Evolutionary conservation across 2,797 vertebrate species (phyloP).

Genomic region (Anisognathus igniventris): DNA sequence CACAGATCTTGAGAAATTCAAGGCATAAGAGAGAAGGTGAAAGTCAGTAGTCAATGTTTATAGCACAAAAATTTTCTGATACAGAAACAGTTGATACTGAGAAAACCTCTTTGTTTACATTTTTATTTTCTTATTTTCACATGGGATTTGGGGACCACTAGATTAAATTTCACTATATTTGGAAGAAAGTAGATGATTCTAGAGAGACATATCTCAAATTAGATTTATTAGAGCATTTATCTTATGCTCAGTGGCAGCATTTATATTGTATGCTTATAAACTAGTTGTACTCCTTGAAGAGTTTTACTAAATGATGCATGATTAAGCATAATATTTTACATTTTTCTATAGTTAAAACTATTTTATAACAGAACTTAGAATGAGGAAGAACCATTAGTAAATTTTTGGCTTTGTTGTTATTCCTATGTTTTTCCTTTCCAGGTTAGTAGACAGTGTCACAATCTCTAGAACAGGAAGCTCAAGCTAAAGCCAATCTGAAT

Average conservation of each 20-base stretch:
- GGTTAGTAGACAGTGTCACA: background rate
- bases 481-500: background rate
- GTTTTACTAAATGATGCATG: background rate
- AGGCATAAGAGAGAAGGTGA: background rate
- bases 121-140: background rate
- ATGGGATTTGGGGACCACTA: background rate
- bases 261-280: background rate
- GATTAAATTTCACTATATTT: background rate
- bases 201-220: background rate
- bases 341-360: background rate
- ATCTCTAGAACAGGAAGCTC: background rate
- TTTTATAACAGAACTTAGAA: background rate
- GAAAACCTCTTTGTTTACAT: background rate
- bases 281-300: background rate
- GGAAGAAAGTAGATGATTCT: background rate
- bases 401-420: background rate
- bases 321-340: background rate
- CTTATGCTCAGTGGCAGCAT: background rate
- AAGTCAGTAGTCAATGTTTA: background rate
- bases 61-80: background rate
- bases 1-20: background rate
- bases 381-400: background rate
- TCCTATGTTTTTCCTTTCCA: background rate
- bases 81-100: background rate
- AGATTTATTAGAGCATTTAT: background rate